These are phyloP conservation scores for Drosophila sucinea DNA, from an alignment of 1,140 invertebrate species.

Conservation along the genomic window DNA sequence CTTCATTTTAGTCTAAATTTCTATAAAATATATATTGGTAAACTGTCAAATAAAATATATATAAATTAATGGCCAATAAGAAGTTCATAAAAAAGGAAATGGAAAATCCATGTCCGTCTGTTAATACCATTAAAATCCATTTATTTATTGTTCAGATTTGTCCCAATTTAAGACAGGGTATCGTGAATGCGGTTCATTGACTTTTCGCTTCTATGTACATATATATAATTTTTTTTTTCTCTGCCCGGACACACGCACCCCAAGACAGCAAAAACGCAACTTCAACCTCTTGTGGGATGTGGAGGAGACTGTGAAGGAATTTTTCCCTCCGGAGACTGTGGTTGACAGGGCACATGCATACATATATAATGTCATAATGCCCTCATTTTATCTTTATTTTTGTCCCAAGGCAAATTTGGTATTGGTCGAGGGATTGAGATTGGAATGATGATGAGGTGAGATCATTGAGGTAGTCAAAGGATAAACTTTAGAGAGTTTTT, in stretches of 20 bases:
- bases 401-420: slow-evolving; percentile 5
- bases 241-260: slow-evolving; percentile 8
- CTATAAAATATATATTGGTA: no score
- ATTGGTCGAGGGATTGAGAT: neutral
- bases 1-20: no score
- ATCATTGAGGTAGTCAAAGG: no score
- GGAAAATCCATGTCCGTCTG: no score
- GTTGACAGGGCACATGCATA: slow-evolving; percentile 3
- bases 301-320: slow-evolving; percentile 24
- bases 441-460: neutral
- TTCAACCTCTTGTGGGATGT: neutral
- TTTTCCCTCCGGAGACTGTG: slow-evolving; percentile 17
- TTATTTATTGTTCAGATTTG: no score
- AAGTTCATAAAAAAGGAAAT: no score
- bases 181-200: neutral
- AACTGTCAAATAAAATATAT: no score
- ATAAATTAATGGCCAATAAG: no score
- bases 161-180: neutral
- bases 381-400: slow-evolving; percentile 57
- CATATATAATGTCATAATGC: slow-evolving; percentile 75
- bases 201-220: neutral
- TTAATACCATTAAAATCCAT: no score
- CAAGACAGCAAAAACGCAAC: neutral
- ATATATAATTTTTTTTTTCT: slow-evolving; percentile 26
- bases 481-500: no score